Evolutionary conservation across 2,797 vertebrate genomes (phyloP).

Genomic region (Cottoperca gobio): DNA sequence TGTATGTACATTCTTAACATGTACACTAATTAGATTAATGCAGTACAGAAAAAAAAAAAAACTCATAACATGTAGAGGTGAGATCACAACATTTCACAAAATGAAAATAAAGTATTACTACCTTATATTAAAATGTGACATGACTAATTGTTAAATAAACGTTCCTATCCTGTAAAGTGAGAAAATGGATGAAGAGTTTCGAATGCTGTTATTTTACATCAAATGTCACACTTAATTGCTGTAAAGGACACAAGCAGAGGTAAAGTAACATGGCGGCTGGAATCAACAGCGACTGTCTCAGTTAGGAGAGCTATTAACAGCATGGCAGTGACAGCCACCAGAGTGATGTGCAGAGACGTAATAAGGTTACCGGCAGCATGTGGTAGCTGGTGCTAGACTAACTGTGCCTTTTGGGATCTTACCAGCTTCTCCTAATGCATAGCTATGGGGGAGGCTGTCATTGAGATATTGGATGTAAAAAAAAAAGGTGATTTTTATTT

Average conservation of each 20-base stretch:
- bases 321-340: slow-evolving; percentile 68
- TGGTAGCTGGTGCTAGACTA: slow-evolving; percentile 67
- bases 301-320: slow-evolving; percentile 71
- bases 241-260: slow-evolving; percentile 45
- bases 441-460: slow-evolving; percentile 65
- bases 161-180: neutral
- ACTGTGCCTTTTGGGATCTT: slow-evolving; percentile 69
- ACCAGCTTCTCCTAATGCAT: slow-evolving; percentile 39
- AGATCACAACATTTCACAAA: no score
- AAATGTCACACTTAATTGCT: slow-evolving; percentile 43
- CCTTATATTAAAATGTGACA: neutral
- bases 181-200: neutral
- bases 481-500: slow-evolving; percentile 32
- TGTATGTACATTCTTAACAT: neutral
- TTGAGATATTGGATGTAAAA: slow-evolving; percentile 47
- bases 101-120: neutral
- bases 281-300: slow-evolving; percentile 59
- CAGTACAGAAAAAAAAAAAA: neutral
- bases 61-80: neutral
- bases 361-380: slow-evolving; percentile 79
- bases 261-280: slow-evolving; percentile 54
- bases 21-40: neutral
- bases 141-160: neutral
- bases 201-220: slow-evolving; percentile 5
- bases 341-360: slow-evolving; percentile 77